phyloP scores from a whole-genome alignment of 2,888 invertebrate species.

The Caenorhabditis wallacei region DNA sequence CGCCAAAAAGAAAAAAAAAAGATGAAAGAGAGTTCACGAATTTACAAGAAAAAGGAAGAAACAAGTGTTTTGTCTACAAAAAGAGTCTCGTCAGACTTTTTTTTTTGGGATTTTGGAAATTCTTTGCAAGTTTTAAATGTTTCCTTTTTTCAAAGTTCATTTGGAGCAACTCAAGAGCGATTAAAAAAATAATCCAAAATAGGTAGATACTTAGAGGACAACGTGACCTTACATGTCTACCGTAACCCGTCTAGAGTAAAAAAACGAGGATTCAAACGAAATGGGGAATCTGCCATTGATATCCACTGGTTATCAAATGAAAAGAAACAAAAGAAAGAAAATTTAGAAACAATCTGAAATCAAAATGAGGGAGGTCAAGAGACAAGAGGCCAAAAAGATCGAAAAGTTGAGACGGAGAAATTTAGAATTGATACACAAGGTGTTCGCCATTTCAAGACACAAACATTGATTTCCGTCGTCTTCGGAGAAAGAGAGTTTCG shows the following conservation, averaged over 20 bases:
- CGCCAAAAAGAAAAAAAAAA: slow-evolving; percentile 26
- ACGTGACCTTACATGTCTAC: no score
- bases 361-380: neutral
- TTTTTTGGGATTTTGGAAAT: slow-evolving; percentile 8
- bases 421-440: slow-evolving; percentile 6
- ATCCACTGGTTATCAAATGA: neutral
- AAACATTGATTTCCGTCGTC: slow-evolving; percentile 38
- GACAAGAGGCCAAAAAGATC: slow-evolving; percentile 19
- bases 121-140: neutral
- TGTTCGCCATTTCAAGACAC: slow-evolving; percentile 41
- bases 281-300: no score
- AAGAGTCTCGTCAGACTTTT: slow-evolving; percentile 16
- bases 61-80: slow-evolving; percentile 20
- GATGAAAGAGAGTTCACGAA: slow-evolving; percentile 40
- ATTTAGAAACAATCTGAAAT: neutral
- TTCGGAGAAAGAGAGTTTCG: slow-evolving; percentile 37
- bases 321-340: neutral
- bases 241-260: no score
- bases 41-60: slow-evolving; percentile 18
- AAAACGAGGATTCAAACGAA: no score
- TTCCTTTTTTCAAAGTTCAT: no score
- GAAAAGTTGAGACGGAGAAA: slow-evolving; percentile 34
- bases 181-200: neutral
- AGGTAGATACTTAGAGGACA: neutral
- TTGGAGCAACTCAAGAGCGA: no score